These are phyloP conservation scores for Echeneis naucrates DNA, from an alignment of 2,797 vertebrate genomes.

Conservation along the genomic window DNA sequence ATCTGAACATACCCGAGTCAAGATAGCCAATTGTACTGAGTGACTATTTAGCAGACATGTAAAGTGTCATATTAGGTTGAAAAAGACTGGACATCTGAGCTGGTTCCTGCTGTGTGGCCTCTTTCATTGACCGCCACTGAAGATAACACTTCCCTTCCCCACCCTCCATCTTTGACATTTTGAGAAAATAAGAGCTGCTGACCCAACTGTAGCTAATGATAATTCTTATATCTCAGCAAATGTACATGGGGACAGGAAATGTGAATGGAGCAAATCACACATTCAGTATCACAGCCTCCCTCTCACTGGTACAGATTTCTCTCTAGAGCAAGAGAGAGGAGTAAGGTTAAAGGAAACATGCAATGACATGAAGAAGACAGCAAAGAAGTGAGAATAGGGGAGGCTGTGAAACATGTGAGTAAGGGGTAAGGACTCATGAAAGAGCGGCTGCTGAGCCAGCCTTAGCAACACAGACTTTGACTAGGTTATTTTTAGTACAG, in stretches of 20 bases:
- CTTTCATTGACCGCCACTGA: neutral
- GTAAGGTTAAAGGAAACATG: neutral
- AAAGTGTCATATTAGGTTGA: neutral
- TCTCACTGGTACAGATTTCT: slow-evolving; percentile 29
- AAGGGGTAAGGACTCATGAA: slow-evolving; percentile 72
- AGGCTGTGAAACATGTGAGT: slow-evolving; percentile 42
- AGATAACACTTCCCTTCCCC: slow-evolving; percentile 1
- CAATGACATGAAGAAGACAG: slow-evolving; percentile 5
- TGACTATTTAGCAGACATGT: neutral
- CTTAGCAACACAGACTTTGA: slow-evolving; percentile 87
- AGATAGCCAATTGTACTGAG: neutral
- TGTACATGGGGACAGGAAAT: slow-evolving; percentile 44
- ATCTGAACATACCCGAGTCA: neutral
- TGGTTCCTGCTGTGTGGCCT: neutral
- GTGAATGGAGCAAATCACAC: slow-evolving; percentile 46
- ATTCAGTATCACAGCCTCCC: slow-evolving; percentile 34
- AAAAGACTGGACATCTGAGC: neutral
- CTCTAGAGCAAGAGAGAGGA: slow-evolving; percentile 41
- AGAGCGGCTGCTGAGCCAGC: slow-evolving; percentile 79
- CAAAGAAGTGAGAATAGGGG: slow-evolving; percentile 18
- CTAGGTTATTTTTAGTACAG: slow-evolving; percentile 87
- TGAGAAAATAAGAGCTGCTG: slow-evolving; percentile 17
- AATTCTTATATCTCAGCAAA: slow-evolving; percentile 1
- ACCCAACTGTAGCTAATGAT: slow-evolving; percentile 6
- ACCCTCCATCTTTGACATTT: slow-evolving; percentile 37